These are phyloP conservation scores for Plebejus melissa DNA, from an alignment of 2,888 invertebrate species.

Conservation along the genomic window DNA sequence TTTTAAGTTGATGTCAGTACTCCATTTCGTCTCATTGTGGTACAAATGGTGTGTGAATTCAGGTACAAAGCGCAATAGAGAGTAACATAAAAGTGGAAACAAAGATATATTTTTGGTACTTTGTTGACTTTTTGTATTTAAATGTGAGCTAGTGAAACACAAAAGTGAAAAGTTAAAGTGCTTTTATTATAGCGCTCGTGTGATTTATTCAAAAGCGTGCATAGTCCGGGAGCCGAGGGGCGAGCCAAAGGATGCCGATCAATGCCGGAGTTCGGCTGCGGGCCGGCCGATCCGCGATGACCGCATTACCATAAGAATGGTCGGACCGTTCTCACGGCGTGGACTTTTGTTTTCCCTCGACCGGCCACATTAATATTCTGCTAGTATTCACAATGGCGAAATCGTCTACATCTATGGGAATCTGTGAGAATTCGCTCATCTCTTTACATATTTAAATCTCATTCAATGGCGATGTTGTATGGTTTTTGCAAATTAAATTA, in stretches of 20 bases:
- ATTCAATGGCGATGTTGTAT: slow-evolving; percentile 6
- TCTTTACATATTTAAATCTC: slow-evolving; percentile 16
- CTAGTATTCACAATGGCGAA: slow-evolving; percentile 30
- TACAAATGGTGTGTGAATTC: neutral
- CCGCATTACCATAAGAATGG: slow-evolving; percentile 67
- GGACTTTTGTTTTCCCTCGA: slow-evolving; percentile 47
- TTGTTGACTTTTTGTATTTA: neutral
- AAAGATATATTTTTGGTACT: neutral
- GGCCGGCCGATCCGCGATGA: slow-evolving; percentile 61
- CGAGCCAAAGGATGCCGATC: slow-evolving; percentile 54
- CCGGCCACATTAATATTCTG: slow-evolving; percentile 42
- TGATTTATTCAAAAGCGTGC: slow-evolving; percentile 31
- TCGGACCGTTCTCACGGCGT: slow-evolving; percentile 59
- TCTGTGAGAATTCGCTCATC: slow-evolving; percentile 26
- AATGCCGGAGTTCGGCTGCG: slow-evolving; percentile 49
- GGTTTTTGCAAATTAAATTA: slow-evolving; percentile 18
- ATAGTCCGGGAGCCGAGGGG: slow-evolving; percentile 43
- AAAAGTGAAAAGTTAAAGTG: slow-evolving; percentile 18
- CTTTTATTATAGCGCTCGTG: slow-evolving; percentile 27
- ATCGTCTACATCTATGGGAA: slow-evolving; percentile 33
- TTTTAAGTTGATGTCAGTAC: neutral
- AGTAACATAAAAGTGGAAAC: slow-evolving; percentile 10
- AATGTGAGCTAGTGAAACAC: slow-evolving; percentile 17
- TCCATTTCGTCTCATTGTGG: neutral
- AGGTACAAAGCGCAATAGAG: neutral